These are phyloP conservation scores for Chionoecetes opilio DNA, from an alignment of 1,140 invertebrate genomes.

Conservation along the genomic window DNA sequence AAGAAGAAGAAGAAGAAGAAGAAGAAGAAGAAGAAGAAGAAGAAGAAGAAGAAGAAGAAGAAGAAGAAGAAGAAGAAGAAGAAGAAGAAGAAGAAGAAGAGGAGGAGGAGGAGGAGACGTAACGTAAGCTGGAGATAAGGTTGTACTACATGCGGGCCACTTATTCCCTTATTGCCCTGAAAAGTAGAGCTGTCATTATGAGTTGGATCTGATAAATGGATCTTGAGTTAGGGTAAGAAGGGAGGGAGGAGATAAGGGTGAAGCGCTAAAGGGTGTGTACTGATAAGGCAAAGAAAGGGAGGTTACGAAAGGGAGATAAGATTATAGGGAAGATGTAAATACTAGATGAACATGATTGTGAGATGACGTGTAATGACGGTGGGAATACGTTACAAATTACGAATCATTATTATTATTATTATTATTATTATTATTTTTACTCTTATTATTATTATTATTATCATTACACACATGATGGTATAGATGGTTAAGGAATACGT, in stretches of 20 bases:
- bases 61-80: background rate
- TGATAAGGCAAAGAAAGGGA: constrained; percentile 4
- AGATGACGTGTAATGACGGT: background rate
- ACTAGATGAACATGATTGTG: background rate
- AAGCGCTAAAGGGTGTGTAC: background rate
- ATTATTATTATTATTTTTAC: too few species aligned
- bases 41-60: background rate
- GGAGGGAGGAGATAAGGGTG: background rate
- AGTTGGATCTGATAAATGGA: background rate
- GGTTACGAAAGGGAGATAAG: background rate
- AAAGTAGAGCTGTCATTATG: constrained; percentile 19
- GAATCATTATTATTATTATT: too few species aligned
- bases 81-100: background rate
- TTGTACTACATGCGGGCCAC: background rate
- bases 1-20: background rate
- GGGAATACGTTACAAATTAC: too few species aligned
- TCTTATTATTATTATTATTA: too few species aligned
- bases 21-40: background rate
- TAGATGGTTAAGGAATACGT: too few species aligned
- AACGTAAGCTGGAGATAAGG: background rate
- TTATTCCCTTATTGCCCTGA: background rate
- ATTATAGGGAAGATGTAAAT: background rate
- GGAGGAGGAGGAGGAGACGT: background rate
- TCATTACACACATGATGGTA: too few species aligned
- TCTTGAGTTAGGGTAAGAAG: background rate